Conservation (phyloP, 1,140 invertebrate species). For the Rhizoglyphus robini region DNA sequence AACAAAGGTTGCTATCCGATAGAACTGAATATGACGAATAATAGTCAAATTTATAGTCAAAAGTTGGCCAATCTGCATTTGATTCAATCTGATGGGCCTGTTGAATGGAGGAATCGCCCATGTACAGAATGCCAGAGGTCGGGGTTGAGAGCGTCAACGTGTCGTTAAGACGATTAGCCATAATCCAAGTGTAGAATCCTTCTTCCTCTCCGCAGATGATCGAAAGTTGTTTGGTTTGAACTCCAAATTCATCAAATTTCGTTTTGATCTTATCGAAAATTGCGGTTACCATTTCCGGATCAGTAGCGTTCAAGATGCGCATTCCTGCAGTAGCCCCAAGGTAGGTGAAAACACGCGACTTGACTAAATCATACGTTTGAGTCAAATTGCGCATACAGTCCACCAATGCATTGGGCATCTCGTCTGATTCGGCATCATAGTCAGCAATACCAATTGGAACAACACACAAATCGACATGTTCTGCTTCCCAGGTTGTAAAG, state of each 20-base stretch:
- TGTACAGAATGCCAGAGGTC: slow-evolving; percentile 37
- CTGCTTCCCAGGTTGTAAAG: too few relatives aligned
- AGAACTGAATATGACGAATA: slow-evolving; percentile 29
- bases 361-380: not conserved
- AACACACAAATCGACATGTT: too few relatives aligned
- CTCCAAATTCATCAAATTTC: slow-evolving; percentile 10
- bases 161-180: slow-evolving; percentile 36
- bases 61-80: too few relatives aligned
- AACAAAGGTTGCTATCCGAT: slow-evolving; percentile 40
- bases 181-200: slow-evolving; percentile 39
- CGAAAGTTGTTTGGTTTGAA: slow-evolving; percentile 18
- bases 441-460: too few relatives aligned
- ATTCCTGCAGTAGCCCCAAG: slow-evolving; percentile 44
- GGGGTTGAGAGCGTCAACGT: not conserved
- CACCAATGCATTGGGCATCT: not conserved
- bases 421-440: not conserved
- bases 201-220: slow-evolving; percentile 35
- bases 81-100: slow-evolving; percentile 40
- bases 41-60: slow-evolving; percentile 16
- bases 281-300: slow-evolving; percentile 19
- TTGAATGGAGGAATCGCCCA: slow-evolving; percentile 44
- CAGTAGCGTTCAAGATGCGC: slow-evolving; percentile 35
- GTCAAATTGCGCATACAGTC: not conserved
- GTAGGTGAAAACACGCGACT: slow-evolving; percentile 33
- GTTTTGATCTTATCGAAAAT: slow-evolving; percentile 26